These are phyloP conservation scores for Megamerina dolium DNA, from an alignment of 2,888 invertebrate species.

Conservation along the genomic window DNA sequence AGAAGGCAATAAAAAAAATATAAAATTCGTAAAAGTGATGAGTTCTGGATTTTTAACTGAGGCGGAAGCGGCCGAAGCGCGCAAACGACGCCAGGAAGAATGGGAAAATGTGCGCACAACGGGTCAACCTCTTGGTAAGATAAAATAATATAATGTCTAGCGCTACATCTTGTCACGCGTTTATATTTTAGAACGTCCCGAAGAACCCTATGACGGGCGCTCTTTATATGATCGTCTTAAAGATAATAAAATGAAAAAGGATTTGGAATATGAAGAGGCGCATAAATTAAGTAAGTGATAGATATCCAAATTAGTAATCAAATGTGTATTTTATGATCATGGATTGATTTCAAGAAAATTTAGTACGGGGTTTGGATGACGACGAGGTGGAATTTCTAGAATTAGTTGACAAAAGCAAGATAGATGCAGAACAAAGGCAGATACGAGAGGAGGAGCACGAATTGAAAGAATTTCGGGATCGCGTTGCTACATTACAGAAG, in stretches of 20 bases:
- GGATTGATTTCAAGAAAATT: slow-evolving; percentile 58
- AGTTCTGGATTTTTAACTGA: slow-evolving; percentile 91
- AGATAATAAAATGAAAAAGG: slow-evolving; percentile 85
- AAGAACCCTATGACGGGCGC: slow-evolving; percentile 73
- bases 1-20: no score
- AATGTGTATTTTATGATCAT: not conserved
- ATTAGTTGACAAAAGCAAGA: slow-evolving; percentile 78
- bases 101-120: slow-evolving; percentile 93
- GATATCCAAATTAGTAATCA: not conserved
- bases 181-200: slow-evolving; percentile 75
- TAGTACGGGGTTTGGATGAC: slow-evolving; percentile 88
- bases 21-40: slow-evolving; percentile 57
- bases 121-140: slow-evolving; percentile 79
- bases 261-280: slow-evolving; percentile 91
- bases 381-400: slow-evolving; percentile 95
- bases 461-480: slow-evolving; percentile 74
- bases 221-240: slow-evolving; percentile 89
- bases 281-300: slow-evolving; percentile 80
- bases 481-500: slow-evolving; percentile 62
- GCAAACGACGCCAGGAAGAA: slow-evolving; percentile 82
- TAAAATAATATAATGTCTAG: not conserved
- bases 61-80: slow-evolving; percentile 74
- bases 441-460: slow-evolving; percentile 78
- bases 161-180: no score
- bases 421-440: slow-evolving; percentile 78